Evolutionary conservation across 2,113 vertebrate species (phyloP).

Genomic region (Neotoma lepida): DNA sequence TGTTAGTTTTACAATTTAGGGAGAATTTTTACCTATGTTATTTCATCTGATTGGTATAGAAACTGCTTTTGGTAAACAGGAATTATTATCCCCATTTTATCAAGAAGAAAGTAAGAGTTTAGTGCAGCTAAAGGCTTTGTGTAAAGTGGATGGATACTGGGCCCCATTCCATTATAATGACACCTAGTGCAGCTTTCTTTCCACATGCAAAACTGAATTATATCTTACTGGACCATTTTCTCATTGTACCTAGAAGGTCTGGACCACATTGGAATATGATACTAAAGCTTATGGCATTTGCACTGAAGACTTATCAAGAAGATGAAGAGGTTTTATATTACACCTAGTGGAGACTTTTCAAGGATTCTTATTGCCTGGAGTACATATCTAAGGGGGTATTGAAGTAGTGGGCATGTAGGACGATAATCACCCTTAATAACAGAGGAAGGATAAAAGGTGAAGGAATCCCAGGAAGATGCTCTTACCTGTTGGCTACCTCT

Average conservation of each 20-base stretch:
- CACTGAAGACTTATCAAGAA: not conserved
- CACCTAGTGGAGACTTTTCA: not conserved
- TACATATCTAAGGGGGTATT: not conserved
- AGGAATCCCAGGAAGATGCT: not conserved
- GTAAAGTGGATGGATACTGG: not conserved
- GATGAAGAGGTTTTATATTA: not conserved
- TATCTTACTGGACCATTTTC: not conserved
- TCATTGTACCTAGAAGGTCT: not conserved
- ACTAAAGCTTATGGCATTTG: not conserved
- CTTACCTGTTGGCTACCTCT: not conserved
- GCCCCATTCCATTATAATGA: not conserved
- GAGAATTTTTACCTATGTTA: constrained; percentile 5
- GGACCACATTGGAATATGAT: not conserved
- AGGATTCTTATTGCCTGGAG: not conserved
- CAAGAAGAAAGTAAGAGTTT: constrained; percentile 1
- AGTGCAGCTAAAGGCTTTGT: not conserved
- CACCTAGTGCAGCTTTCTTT: not conserved
- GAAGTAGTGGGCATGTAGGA: not conserved
- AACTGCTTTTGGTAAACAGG: not conserved
- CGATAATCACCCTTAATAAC: not conserved
- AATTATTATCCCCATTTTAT: constrained; percentile 41
- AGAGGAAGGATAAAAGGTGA: not conserved
- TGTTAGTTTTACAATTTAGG: constrained; percentile 19
- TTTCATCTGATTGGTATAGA: constrained; percentile 25
- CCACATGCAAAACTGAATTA: not conserved